Percentiles rank a stretch among this genome's conserved stretches.
Conservation (phyloP, 2,113 vertebrate species). For the Alectura lathami region DNA sequence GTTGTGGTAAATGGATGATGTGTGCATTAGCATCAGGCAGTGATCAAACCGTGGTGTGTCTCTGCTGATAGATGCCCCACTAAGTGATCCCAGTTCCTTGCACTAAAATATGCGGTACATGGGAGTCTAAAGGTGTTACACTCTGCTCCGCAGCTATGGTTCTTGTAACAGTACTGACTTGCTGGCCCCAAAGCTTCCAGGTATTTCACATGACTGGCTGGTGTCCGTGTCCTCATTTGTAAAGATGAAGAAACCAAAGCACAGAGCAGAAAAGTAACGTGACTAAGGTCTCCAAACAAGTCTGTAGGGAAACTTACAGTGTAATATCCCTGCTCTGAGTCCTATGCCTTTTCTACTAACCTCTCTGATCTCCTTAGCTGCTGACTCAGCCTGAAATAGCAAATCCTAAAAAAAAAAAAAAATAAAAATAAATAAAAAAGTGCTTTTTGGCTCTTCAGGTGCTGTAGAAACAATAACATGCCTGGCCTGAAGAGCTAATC, state of each 20-base stretch:
- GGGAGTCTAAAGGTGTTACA: neutral
- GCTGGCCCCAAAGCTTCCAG: neutral
- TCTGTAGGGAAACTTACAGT: neutral
- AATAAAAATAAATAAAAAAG: neutral
- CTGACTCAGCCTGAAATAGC: neutral
- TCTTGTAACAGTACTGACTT: neutral
- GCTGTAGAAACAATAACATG: neutral
- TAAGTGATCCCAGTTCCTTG: neutral
- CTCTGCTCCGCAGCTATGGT: neutral
- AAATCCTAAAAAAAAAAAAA: neutral
- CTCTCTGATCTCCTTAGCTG: neutral
- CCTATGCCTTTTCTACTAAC: neutral
- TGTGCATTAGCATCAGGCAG: neutral
- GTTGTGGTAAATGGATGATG: neutral
- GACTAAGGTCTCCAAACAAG: neutral
- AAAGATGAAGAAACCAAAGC: neutral
- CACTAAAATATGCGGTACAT: neutral
- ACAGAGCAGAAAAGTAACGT: neutral
- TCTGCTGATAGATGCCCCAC: neutral
- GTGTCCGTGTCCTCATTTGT: fast-evolving
- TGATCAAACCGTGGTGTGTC: fast-evolving
- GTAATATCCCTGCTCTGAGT: neutral
- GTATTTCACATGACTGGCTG: neutral
- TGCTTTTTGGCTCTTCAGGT: neutral
- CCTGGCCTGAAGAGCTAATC: neutral